phyloP scores from a whole-genome alignment of 2,888 invertebrate genomes.

The Allophyes oxyacanthae region DNA sequence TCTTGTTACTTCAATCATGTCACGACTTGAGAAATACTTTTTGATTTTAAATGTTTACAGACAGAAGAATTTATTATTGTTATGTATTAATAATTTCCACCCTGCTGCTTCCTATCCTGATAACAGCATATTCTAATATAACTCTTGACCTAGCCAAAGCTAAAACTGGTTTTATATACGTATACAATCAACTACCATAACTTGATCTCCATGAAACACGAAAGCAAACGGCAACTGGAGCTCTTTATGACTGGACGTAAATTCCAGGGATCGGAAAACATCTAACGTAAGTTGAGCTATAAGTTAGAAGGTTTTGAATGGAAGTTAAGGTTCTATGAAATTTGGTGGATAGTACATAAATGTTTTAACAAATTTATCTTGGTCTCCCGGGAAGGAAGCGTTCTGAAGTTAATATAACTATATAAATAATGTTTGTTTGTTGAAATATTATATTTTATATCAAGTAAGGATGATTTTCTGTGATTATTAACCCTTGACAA shows the following conservation, averaged over 20 bases:
- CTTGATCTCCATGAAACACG: constrained; percentile 21
- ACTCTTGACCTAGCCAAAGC: not conserved
- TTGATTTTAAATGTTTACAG: not conserved
- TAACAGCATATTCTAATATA: too few relatives aligned
- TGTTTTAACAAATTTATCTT: not conserved
- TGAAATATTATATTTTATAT: not conserved
- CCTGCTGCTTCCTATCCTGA: not conserved
- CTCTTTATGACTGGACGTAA: constrained; percentile 4
- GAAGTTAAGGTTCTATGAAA: not conserved
- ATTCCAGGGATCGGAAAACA: constrained; percentile 7
- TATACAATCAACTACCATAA: not conserved
- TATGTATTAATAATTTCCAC: not conserved
- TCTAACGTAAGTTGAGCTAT: constrained; percentile 24
- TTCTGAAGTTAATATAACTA: not conserved
- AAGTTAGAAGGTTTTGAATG: not conserved
- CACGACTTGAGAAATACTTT: too few relatives aligned
- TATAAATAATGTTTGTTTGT: constrained; percentile 1
- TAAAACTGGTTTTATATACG: constrained; percentile 38
- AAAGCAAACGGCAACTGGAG: not conserved
- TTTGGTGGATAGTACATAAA: constrained; percentile 24
- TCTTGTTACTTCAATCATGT: too few relatives aligned
- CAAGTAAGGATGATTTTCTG: not conserved
- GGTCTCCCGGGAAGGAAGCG: constrained; percentile 32
- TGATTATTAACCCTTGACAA: too few relatives aligned
- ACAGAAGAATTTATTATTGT: not conserved